Evolutionary conservation across 2,113 vertebrate species (phyloP).

Genomic region (Brachirus orientalis): DNA sequence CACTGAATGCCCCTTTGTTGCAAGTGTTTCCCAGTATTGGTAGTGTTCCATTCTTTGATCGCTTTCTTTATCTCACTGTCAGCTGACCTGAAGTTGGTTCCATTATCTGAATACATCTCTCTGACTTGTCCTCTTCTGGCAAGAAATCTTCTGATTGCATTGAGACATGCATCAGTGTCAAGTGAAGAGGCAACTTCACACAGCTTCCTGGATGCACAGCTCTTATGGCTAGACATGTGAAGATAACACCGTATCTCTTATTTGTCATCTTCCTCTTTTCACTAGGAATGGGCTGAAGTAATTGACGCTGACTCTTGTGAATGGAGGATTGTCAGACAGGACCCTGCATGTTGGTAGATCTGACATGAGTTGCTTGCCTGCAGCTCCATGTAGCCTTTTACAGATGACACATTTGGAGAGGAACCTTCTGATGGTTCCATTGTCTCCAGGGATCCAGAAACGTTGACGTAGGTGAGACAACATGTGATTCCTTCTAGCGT

Average conservation of each 20-base stretch:
- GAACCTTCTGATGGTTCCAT: background rate
- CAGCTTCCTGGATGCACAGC: background rate
- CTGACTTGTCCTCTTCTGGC: conserved; percentile 20
- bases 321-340: background rate
- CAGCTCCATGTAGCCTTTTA: background rate
- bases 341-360: conserved; percentile 1
- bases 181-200: conserved; percentile 20
- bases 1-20: conserved; percentile 9
- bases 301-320: conserved; percentile 9
- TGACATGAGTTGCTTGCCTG: conserved; percentile 1
- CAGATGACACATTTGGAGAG: background rate
- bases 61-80: conserved; percentile 1
- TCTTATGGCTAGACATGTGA: background rate
- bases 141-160: conserved; percentile 4
- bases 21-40: background rate
- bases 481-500: conserved; percentile 9
- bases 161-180: conserved; percentile 5
- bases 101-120: conserved; percentile 15
- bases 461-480: background rate
- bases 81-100: background rate
- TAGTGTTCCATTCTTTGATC: conserved; percentile 1
- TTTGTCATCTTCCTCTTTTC: conserved; percentile 6
- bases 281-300: background rate
- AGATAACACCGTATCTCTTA: conserved; percentile 5
- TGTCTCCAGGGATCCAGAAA: conserved; percentile 5